phyloP scores from a whole-genome alignment of 2,888 invertebrate genomes.

The Mylabris sibirica region DNA sequence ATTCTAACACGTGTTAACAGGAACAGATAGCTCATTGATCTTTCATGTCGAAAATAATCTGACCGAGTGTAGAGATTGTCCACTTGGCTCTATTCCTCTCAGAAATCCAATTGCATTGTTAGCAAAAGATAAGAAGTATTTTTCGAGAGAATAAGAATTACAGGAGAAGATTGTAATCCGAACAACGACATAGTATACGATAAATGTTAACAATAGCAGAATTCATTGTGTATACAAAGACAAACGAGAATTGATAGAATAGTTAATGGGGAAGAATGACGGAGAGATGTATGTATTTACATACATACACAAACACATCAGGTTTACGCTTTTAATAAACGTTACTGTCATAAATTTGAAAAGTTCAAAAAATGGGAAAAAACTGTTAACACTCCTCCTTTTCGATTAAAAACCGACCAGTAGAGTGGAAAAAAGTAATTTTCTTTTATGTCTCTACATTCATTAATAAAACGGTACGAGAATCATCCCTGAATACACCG shows the following conservation, averaged over 20 bases:
- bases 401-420: not conserved
- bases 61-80: not conserved
- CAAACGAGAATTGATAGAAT: not conserved
- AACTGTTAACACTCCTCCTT: constrained; percentile 5
- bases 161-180: not conserved
- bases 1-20: not conserved
- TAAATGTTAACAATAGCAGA: not conserved
- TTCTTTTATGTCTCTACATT: not conserved
- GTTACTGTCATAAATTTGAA: constrained; percentile 2
- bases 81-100: not conserved
- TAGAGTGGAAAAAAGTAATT: constrained; percentile 2
- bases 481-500: not conserved
- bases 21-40: not conserved
- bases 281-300: too few relatives aligned
- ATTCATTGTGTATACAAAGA: not conserved
- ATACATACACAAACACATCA: not conserved
- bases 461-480: constrained; percentile 1
- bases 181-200: not conserved
- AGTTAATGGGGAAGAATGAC: not conserved
- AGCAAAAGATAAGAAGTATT: not conserved
- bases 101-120: constrained; percentile 6
- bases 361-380: constrained; percentile 3
- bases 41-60: not conserved
- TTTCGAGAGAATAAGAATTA: not conserved
- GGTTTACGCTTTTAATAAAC: not conserved